phyloP scores from a whole-genome alignment of 2,113 vertebrate species.

The Falco punctatus region DNA sequence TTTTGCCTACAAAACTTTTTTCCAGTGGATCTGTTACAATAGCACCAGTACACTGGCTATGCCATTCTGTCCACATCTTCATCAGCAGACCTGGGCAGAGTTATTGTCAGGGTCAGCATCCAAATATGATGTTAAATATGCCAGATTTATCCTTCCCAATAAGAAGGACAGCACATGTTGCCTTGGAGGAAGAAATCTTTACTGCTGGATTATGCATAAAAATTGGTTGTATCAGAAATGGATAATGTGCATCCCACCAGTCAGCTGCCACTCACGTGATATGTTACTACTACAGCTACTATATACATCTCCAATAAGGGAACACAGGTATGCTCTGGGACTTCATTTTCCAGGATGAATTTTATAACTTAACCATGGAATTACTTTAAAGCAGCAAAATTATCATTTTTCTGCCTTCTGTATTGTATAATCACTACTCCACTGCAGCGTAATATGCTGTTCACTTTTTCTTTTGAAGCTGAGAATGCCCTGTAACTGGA shows the following conservation, averaged over 20 bases:
- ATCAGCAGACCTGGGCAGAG: background rate
- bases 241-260: background rate
- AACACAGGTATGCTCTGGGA: background rate
- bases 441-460: background rate
- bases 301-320: background rate
- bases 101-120: background rate
- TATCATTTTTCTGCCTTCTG: background rate
- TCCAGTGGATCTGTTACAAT: background rate
- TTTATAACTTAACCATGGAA: background rate
- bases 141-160: background rate
- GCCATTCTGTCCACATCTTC: background rate
- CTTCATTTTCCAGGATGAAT: background rate
- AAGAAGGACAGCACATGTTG: background rate
- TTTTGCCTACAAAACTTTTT: background rate
- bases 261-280: fast-evolving
- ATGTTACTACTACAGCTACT: background rate
- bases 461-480: background rate
- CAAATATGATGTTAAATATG: background rate
- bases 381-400: background rate
- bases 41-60: background rate
- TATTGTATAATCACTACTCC: background rate
- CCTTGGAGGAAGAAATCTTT: background rate
- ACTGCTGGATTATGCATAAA: background rate
- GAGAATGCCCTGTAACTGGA: background rate
- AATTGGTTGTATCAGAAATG: background rate